Conservation (phyloP, 2,888 invertebrate species). For the Amphiduros pacificus region DNA sequence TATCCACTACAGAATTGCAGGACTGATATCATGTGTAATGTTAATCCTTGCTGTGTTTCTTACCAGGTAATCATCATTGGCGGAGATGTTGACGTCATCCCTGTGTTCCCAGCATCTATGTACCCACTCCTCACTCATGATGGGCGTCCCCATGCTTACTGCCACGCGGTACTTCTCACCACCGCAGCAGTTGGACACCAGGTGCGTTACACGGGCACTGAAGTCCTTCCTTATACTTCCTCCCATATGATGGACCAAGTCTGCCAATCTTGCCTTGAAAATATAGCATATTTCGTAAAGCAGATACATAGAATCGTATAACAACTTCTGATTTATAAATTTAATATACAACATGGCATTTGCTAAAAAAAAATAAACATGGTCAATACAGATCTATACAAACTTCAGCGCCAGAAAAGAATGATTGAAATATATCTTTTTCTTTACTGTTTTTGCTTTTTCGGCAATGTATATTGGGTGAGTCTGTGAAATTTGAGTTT, state of each 20-base stretch:
- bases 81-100: slow-evolving; percentile 67
- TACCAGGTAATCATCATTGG: slow-evolving; percentile 69
- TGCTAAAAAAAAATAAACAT: not conserved
- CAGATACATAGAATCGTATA: not conserved
- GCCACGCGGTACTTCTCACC: slow-evolving; percentile 89
- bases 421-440: too few species aligned
- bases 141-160: slow-evolving; percentile 83
- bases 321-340: not conserved
- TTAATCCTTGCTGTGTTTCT: too few species aligned
- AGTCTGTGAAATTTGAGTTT: too few species aligned
- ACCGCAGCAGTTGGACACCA: slow-evolving; percentile 82
- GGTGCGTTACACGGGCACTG: slow-evolving; percentile 82
- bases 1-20: too few species aligned
- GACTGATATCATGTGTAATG: too few species aligned
- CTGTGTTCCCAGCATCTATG: slow-evolving; percentile 80
- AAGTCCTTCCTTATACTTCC: slow-evolving; percentile 92
- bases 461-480: too few species aligned
- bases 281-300: too few species aligned
- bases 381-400: not conserved
- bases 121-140: slow-evolving; percentile 88
- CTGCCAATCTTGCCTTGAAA: slow-evolving; percentile 78
- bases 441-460: too few species aligned
- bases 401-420: too few species aligned
- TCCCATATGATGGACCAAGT: slow-evolving; percentile 93
- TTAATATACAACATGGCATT: not conserved